Conservation (phyloP, 2,888 invertebrate species). For the Sinhomidia bicolor region DNA sequence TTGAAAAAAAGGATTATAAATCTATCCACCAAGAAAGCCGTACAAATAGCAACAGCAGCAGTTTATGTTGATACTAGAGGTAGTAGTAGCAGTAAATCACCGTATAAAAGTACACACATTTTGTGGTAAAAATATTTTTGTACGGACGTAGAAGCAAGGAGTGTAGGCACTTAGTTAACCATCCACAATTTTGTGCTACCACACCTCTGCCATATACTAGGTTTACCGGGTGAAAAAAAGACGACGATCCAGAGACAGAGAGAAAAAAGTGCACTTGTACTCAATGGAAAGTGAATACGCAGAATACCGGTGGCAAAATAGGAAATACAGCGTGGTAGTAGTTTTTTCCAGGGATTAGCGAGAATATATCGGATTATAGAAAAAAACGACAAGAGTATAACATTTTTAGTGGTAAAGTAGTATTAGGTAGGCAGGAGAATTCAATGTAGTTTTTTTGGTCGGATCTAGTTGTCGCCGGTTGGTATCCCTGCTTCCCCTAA, state of each 20-base stretch:
- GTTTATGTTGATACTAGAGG: neutral
- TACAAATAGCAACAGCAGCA: neutral
- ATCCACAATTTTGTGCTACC: neutral
- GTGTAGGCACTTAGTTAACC: no score
- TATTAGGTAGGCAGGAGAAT: no score
- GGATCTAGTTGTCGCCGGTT: conserved; percentile 3
- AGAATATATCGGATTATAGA: conserved; percentile 11
- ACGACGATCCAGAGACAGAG: neutral
- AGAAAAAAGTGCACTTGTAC: neutral
- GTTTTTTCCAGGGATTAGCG: neutral
- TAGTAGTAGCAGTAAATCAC: neutral
- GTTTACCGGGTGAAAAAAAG: neutral
- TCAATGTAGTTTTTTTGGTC: neutral
- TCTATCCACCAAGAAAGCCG: neutral
- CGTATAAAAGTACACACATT: conserved; percentile 13
- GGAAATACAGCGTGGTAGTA: neutral
- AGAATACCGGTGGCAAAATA: neutral
- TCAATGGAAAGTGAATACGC: neutral
- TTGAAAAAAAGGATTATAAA: no score
- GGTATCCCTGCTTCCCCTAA: neutral
- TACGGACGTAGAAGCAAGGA: no score
- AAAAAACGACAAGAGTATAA: neutral
- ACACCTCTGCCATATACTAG: neutral
- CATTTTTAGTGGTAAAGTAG: no score
- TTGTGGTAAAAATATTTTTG: conserved; percentile 11